Evolutionary conservation across 2,797 vertebrate genomes (phyloP).

Genomic region (Halcyon leucocephala): DNA sequence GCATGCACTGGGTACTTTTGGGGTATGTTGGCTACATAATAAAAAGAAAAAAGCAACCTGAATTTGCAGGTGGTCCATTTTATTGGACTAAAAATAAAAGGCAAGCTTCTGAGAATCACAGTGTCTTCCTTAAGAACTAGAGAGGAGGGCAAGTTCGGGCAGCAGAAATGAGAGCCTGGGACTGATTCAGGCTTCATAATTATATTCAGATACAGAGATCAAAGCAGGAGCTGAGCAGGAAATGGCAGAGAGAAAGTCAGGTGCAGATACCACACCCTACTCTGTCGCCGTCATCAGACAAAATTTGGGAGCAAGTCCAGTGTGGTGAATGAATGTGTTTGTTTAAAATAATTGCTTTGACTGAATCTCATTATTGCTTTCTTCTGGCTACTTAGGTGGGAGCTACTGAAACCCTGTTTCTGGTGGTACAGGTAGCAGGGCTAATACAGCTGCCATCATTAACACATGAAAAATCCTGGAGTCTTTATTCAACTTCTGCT

Average conservation of each 20-base stretch:
- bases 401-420: neutral
- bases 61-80: slow-evolving; percentile 62
- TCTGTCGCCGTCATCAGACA: neutral
- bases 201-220: slow-evolving; percentile 45
- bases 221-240: slow-evolving; percentile 34
- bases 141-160: slow-evolving; percentile 29
- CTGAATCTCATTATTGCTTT: neutral
- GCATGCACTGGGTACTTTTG: slow-evolving; percentile 2
- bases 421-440: neutral
- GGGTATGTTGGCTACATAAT: slow-evolving; percentile 28
- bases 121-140: slow-evolving; percentile 20
- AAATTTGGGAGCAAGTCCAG: slow-evolving; percentile 2
- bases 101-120: slow-evolving; percentile 27
- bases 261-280: slow-evolving; percentile 26
- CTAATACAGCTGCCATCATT: neutral
- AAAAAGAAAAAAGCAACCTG: slow-evolving; percentile 41
- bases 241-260: slow-evolving; percentile 42
- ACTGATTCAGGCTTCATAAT: slow-evolving; percentile 58
- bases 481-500: neutral
- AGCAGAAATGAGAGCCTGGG: slow-evolving; percentile 10
- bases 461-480: neutral
- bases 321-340: neutral
- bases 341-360: neutral
- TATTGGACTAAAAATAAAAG: slow-evolving; percentile 54
- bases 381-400: neutral